Percentiles rank a stretch among this genome's conserved stretches.
Evolutionary conservation across 2,888 invertebrate species (phyloP).

Genomic region (Dasysyrphus albostriatus): DNA sequence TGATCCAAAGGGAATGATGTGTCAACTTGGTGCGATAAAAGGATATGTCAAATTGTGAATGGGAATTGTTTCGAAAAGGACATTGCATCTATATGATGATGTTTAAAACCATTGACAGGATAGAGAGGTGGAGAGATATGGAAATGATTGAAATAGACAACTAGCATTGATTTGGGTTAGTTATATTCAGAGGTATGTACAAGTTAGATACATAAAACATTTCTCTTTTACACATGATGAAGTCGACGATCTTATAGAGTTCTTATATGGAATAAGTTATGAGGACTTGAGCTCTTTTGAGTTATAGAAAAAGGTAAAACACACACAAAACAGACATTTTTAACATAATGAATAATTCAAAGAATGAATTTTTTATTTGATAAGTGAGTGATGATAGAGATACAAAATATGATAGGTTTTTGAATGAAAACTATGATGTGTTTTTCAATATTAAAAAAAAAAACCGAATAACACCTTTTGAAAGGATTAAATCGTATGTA

Average conservation of each 20-base stretch:
- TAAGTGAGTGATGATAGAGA: not conserved
- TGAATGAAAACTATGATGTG: not conserved
- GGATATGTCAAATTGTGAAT: constrained; percentile 46
- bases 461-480: not conserved
- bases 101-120: not conserved
- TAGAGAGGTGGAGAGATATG: not conserved
- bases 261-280: not conserved
- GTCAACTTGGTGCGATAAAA: constrained; percentile 56
- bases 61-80: constrained; percentile 21
- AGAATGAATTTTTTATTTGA: not conserved
- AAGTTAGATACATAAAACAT: not conserved
- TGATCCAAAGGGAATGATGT: constrained; percentile 27
- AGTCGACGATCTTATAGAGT: not conserved
- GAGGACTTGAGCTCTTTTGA: not conserved
- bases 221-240: not conserved
- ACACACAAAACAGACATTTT: not conserved
- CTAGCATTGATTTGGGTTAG: not conserved
- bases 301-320: not conserved
- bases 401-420: not conserved
- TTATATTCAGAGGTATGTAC: too few relatives aligned
- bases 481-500: not conserved
- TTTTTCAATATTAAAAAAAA: not conserved
- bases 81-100: constrained; percentile 7
- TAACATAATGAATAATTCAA: not conserved
- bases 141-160: constrained; percentile 16